phyloP scores from a whole-genome alignment of 2,797 vertebrate genomes.

The Triplophysa bombifrons region DNA sequence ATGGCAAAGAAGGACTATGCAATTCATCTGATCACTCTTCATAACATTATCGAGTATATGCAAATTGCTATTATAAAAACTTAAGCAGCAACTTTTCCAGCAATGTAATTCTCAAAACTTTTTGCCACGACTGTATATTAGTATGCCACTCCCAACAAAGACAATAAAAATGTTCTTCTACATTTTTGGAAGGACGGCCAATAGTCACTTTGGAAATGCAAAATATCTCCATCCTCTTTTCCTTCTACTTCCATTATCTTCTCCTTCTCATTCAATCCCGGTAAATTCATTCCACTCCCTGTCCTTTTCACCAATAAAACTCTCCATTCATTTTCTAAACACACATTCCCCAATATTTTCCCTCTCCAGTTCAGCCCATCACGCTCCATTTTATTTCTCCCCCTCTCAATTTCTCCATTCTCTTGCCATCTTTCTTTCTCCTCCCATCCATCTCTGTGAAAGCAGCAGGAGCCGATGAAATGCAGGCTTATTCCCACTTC shows the following conservation, averaged over 20 bases:
- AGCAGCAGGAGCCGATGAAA: constrained; percentile 13
- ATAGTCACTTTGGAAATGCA: background rate
- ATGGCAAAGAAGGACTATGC: too few species aligned
- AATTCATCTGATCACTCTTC: too few species aligned
- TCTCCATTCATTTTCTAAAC: constrained; percentile 33
- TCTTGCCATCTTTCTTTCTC: constrained; percentile 11
- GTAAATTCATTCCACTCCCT: constrained; percentile 50
- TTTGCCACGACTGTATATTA: too few species aligned
- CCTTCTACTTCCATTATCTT: constrained; percentile 25
- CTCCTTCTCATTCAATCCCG: constrained; percentile 42
- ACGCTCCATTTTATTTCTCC: constrained; percentile 46
- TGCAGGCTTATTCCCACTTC: constrained; percentile 56
- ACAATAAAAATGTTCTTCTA: background rate
- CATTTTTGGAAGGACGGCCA: background rate
- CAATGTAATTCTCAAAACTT: too few species aligned
- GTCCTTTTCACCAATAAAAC: constrained; percentile 35
- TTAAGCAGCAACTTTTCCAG: too few species aligned
- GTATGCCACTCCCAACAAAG: background rate
- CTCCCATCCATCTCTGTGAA: constrained; percentile 18
- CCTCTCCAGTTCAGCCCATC: constrained; percentile 14
- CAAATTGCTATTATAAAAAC: too few species aligned
- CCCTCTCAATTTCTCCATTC: background rate
- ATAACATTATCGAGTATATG: too few species aligned
- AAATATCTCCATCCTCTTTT: constrained; percentile 19
- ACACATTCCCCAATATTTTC: constrained; percentile 2